Conservation (phyloP, 1,140 invertebrate genomes). For the Bombus waltoni region DNA sequence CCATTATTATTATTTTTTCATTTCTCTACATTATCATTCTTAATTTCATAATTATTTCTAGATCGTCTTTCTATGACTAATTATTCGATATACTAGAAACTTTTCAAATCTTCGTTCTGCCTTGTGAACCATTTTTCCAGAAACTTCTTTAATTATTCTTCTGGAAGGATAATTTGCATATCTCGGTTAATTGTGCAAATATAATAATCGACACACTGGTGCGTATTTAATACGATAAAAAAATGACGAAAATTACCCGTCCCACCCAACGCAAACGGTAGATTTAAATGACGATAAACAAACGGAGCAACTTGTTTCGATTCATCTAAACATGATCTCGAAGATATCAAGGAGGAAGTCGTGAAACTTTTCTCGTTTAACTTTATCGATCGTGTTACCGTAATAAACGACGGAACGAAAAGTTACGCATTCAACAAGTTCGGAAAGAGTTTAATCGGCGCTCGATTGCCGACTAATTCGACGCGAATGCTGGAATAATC, state of each 20-base stretch:
- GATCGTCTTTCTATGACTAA: background rate
- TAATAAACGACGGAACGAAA: conserved; percentile 16
- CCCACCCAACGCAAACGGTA: background rate
- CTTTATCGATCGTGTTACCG: conserved; percentile 9
- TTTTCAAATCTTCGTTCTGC: background rate
- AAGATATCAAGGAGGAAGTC: background rate
- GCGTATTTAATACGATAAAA: background rate
- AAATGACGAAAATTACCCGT: background rate
- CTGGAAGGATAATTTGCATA: background rate
- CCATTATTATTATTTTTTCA: background rate
- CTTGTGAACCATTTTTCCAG: background rate
- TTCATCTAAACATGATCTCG: background rate
- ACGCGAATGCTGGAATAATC: conserved; percentile 15
- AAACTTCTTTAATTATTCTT: background rate
- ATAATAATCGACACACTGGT: background rate
- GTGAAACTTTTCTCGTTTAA: conserved; percentile 29
- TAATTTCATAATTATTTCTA: background rate
- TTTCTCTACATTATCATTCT: background rate
- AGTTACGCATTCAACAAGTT: conserved; percentile 42
- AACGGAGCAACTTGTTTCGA: background rate
- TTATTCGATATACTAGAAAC: background rate
- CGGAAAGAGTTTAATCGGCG: conserved; percentile 26
- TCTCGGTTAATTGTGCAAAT: background rate
- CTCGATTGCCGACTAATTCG: conserved; percentile 23
- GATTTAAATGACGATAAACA: background rate